Conservation (phyloP, 2,888 invertebrate species). For the Pseudolycoriella hygida region DNA sequence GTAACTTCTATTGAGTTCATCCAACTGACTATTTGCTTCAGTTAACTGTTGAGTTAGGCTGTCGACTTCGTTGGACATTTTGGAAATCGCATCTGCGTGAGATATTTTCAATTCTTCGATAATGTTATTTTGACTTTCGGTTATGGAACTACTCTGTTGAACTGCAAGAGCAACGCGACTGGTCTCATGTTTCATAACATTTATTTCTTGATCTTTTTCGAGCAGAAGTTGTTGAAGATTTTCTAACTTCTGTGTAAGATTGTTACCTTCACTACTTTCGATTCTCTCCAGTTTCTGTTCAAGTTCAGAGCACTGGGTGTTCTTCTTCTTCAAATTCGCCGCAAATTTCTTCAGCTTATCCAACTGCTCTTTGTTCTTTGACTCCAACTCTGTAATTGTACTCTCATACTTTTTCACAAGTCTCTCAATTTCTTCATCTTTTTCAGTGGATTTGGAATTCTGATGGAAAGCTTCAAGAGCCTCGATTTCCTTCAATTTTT, state of each 20-base stretch:
- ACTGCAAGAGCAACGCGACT: too few species aligned
- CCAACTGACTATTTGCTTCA: too few species aligned
- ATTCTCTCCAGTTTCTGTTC: slow-evolving; percentile 33
- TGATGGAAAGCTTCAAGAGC: slow-evolving; percentile 14
- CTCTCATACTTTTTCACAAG: slow-evolving; percentile 19
- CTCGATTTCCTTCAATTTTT: slow-evolving; percentile 19
- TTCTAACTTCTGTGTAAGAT: too few species aligned
- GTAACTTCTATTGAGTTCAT: background rate
- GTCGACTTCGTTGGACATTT: too few species aligned
- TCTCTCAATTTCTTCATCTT: slow-evolving; percentile 18
- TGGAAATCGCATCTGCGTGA: too few species aligned
- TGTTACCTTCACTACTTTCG: slow-evolving; percentile 7
- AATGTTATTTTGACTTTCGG: too few species aligned
- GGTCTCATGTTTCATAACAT: too few species aligned
- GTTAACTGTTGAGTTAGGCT: too few species aligned
- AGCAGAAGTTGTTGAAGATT: too few species aligned
- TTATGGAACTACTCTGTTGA: too few species aligned
- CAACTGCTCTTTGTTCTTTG: slow-evolving; percentile 46
- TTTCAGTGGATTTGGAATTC: slow-evolving; percentile 27
- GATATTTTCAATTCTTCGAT: too few species aligned
- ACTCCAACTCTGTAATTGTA: slow-evolving; percentile 31
- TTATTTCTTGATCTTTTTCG: too few species aligned
- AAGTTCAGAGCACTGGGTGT: slow-evolving; percentile 42
- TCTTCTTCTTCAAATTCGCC: slow-evolving; percentile 56
- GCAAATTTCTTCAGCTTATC: slow-evolving; percentile 68